Evolutionary conservation across 2,797 vertebrate species (phyloP).

Genomic region (Glossophaga mutica): DNA sequence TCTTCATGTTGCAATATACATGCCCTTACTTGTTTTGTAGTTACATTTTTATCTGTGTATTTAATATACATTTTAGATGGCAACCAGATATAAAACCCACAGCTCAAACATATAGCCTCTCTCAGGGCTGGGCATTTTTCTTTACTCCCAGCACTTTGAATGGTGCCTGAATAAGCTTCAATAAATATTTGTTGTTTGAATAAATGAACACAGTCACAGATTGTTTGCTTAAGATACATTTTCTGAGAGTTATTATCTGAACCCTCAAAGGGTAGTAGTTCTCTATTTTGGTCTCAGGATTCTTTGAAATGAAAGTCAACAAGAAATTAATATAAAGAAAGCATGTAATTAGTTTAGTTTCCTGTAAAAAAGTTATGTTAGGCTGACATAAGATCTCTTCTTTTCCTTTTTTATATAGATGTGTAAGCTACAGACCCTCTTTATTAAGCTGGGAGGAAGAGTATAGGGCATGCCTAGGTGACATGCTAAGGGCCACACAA

Average conservation of each 20-base stretch:
- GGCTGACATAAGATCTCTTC: not conserved
- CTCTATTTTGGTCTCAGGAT: not conserved
- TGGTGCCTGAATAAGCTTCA: not conserved
- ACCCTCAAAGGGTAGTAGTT: not conserved
- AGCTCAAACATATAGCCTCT: not conserved
- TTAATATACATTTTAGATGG: not conserved
- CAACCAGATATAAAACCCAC: not conserved
- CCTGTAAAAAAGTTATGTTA: not conserved
- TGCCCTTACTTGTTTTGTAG: not conserved
- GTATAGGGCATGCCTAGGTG: not conserved
- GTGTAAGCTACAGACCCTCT: not conserved
- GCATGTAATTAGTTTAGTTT: not conserved
- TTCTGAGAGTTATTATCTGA: not conserved
- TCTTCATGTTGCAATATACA: not conserved
- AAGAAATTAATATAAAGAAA: constrained; percentile 12
- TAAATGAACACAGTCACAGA: not conserved
- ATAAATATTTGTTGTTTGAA: not conserved
- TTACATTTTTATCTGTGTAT: constrained; percentile 15
- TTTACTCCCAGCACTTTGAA: not conserved
- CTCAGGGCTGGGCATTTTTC: not conserved
- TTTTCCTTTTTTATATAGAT: not conserved
- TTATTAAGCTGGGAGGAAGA: not conserved
- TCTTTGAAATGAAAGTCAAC: constrained; percentile 19
- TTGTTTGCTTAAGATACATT: not conserved
- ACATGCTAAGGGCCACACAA: not conserved